Conservation (phyloP, 2,797 vertebrate species). For the Trichosurus vulpecula region DNA sequence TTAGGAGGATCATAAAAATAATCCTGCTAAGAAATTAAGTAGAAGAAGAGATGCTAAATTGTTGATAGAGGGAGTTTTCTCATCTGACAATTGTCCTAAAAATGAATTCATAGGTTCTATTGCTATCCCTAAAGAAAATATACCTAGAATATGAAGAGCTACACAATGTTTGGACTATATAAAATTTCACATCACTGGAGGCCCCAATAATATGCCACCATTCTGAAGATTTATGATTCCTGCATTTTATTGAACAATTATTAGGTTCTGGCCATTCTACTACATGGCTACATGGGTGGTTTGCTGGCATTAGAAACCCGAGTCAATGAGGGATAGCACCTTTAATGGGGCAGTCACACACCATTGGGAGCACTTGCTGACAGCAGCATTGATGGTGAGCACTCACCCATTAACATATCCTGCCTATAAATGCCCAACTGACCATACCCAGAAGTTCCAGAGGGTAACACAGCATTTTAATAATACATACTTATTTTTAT, state of each 20-base stretch:
- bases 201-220: not conserved
- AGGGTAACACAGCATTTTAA: not conserved
- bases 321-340: not conserved
- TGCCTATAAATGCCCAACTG: not conserved
- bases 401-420: not conserved
- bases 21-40: not conserved
- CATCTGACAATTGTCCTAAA: not conserved
- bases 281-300: not conserved
- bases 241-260: slow-evolving; percentile 23
- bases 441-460: not conserved
- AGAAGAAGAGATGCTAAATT: not conserved
- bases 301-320: not conserved
- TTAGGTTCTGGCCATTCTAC: slow-evolving; percentile 33
- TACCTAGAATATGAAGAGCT: not conserved
- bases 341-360: not conserved
- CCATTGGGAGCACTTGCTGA: not conserved
- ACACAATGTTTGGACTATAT: not conserved
- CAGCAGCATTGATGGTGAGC: not conserved
- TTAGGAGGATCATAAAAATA: not conserved
- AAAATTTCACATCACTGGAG: not conserved
- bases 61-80: not conserved
- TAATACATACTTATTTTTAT: not conserved
- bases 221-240: slow-evolving; percentile 19
- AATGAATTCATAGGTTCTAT: not conserved
- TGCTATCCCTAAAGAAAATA: not conserved